phyloP scores from a whole-genome alignment of 2,113 vertebrate species.

The Sterna hirundo region DNA sequence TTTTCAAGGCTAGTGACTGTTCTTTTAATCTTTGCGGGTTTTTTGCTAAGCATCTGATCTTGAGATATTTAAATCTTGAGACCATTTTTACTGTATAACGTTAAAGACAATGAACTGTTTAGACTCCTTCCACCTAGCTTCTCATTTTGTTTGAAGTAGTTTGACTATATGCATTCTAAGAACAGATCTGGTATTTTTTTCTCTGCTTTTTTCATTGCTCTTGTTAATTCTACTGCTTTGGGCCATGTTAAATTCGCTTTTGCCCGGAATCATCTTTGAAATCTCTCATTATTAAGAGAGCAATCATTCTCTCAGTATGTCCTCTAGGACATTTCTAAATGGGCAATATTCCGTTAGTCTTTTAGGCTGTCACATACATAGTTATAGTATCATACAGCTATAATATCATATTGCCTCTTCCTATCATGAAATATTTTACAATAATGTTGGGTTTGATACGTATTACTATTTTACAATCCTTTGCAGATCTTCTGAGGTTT shows the following conservation, averaged over 20 bases:
- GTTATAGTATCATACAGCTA: background rate
- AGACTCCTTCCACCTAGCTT: background rate
- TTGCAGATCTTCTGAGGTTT: background rate
- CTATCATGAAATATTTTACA: background rate
- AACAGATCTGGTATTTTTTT: background rate
- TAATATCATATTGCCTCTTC: background rate
- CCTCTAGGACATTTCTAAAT: constrained; percentile 20
- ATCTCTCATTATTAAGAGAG: constrained; percentile 18
- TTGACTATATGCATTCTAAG: background rate
- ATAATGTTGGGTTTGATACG: background rate
- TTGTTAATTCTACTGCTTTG: constrained; percentile 27
- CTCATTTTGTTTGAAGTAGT: background rate
- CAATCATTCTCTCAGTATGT: background rate
- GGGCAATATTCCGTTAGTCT: background rate
- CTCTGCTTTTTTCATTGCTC: background rate
- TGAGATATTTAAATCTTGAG: background rate
- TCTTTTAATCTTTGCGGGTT: background rate
- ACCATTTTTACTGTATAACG: background rate
- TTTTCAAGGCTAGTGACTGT: background rate
- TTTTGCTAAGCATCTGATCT: background rate
- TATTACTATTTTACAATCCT: background rate
- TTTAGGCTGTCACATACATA: background rate
- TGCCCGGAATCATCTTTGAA: constrained; percentile 7
- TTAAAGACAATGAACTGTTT: background rate
- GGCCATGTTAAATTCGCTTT: background rate